These are phyloP conservation scores for Magallana gigas DNA, from an alignment of 1,140 invertebrate species.

Conservation along the genomic window DNA sequence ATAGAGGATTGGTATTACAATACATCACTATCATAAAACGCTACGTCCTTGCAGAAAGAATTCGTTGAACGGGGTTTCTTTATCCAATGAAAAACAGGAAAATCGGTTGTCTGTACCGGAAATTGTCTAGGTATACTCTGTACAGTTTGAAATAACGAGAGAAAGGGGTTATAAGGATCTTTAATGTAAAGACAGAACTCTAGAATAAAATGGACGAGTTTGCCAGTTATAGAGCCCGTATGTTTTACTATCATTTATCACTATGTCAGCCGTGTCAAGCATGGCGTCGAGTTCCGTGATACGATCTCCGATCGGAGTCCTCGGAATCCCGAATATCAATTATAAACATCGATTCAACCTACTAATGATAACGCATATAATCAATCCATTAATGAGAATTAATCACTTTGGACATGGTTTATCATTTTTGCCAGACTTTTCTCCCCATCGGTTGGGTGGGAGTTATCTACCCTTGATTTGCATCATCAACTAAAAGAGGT, in stretches of 20 bases:
- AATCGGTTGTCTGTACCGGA: constrained; percentile 8
- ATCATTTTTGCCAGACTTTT: not conserved
- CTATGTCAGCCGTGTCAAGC: not conserved
- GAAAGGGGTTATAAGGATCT: not conserved
- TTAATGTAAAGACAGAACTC: not conserved
- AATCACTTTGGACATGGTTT: not conserved
- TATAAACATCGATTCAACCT: not conserved
- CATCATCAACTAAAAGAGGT: not conserved
- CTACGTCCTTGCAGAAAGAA: not conserved
- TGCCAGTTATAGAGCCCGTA: no score
- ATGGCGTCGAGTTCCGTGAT: constrained; percentile 2
- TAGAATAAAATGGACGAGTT: not conserved
- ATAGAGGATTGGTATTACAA: not conserved
- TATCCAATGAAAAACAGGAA: not conserved
- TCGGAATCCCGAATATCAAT: constrained; percentile 8
- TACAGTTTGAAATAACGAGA: not conserved
- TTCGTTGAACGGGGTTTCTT: not conserved
- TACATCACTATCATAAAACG: not conserved
- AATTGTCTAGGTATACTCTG: not conserved
- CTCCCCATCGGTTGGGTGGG: not conserved
- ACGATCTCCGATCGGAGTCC: not conserved
- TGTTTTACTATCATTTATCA: not conserved
- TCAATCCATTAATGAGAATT: constrained; percentile 9
- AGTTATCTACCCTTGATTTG: not conserved
- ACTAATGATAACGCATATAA: not conserved